phyloP scores from a whole-genome alignment of 2,797 vertebrate species.

The Adelosebastes latens region DNA sequence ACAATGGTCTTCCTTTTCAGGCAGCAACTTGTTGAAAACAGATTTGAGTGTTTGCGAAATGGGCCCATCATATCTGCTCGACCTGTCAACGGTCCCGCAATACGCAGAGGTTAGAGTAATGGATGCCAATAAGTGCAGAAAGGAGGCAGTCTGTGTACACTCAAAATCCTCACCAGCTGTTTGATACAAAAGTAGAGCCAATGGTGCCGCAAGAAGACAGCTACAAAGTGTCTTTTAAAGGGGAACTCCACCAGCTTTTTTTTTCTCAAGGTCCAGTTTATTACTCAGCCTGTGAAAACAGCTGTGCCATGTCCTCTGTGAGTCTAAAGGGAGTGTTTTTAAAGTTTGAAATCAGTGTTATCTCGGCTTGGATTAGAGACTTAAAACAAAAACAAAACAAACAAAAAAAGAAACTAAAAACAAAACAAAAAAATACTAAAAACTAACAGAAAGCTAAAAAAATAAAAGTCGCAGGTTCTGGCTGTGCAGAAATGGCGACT shows the following conservation, averaged over 20 bases:
- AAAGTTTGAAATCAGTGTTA: neutral
- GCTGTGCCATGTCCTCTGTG: neutral
- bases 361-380: fast-evolving
- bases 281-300: neutral
- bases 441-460: too few relatives aligned
- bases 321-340: neutral
- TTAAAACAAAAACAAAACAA: too few relatives aligned
- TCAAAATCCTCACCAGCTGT: constrained; percentile 57
- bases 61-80: constrained; percentile 41
- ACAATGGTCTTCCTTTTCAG: constrained; percentile 52
- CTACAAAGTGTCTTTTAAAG: neutral
- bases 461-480: neutral
- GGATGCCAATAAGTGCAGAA: constrained; percentile 35
- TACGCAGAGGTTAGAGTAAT: constrained; percentile 42
- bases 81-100: constrained; percentile 65
- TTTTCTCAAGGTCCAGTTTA: neutral
- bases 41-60: constrained; percentile 63
- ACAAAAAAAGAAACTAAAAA: neutral
- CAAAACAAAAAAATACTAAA: too few relatives aligned
- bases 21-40: constrained; percentile 64
- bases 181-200: constrained; percentile 13
- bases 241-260: neutral
- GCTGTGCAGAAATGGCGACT: neutral
- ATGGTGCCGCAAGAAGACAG: constrained; percentile 2
- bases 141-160: constrained; percentile 27